phyloP scores from a whole-genome alignment of 2,888 invertebrate species.

The Pachymerium ferrugineum region DNA sequence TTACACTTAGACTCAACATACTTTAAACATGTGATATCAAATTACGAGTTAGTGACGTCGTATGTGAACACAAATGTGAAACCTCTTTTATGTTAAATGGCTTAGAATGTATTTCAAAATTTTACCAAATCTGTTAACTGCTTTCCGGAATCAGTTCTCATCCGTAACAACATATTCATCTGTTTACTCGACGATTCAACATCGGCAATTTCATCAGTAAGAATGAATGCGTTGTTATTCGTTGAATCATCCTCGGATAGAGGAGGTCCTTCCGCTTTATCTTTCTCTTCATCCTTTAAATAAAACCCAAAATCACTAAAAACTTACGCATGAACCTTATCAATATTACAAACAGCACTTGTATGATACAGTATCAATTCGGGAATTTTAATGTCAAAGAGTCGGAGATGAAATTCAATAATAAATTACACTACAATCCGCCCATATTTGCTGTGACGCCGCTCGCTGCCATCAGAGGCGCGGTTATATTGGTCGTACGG shows the following conservation, averaged over 20 bases:
- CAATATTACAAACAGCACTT: too few species aligned
- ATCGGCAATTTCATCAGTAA: conserved; percentile 11
- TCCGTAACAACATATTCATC: conserved; percentile 61
- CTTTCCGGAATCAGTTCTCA: conserved; percentile 79
- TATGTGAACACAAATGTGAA: background rate
- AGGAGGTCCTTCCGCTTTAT: conserved; percentile 60
- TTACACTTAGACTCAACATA: too few species aligned
- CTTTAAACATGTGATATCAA: too few species aligned
- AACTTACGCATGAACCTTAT: too few species aligned
- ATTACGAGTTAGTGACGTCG: too few species aligned
- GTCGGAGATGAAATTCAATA: too few species aligned
- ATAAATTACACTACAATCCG: too few species aligned
- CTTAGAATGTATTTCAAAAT: background rate
- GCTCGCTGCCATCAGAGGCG: too few species aligned
- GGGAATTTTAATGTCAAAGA: too few species aligned
- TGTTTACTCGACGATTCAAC: conserved; percentile 35
- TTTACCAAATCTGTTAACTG: conserved; percentile 71
- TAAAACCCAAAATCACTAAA: conserved; percentile 32
- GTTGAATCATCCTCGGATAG: conserved; percentile 38
- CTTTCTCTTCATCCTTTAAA: conserved; percentile 61
- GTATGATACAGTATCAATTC: too few species aligned
- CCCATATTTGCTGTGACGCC: too few species aligned
- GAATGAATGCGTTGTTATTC: background rate
- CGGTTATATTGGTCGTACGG: too few species aligned
- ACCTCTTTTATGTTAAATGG: background rate